Base-by-base conservation (phyloP, 2,888 invertebrate genomes). In the Drosophila pseudotalamancana region DNA sequence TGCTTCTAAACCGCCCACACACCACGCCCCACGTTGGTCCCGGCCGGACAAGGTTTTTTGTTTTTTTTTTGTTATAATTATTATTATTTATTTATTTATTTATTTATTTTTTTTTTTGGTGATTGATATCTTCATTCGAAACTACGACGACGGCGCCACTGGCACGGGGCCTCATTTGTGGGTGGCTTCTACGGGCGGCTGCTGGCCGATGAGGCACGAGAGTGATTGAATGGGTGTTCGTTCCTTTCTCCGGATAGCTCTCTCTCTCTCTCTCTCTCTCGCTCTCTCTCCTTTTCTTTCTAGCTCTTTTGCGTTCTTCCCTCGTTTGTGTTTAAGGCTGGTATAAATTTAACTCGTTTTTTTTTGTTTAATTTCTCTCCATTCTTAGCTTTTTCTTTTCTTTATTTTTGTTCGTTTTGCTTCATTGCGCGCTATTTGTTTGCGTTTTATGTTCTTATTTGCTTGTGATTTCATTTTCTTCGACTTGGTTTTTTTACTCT, bases 321-420 rank as follows among this genome's bases (percentile, higher is more conserved):
- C n/a, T 14, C 39, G 40, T 9, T 6, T 39, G n/a, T 19, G 11
- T 42, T n/a, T 32, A 40, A 27, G 64, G 25, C 67, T 75, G 62
- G 59, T 79, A 66, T 76, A 72, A 76, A 60, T 66, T 84, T 67
- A 87, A 80, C 79, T 87, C 51, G 70, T 80, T 80, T 80, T 80
- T 80, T 80, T 83, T 64, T 57, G 31, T 39, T 62, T 46, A 42
- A 56, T 56, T 61, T 72, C 57, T 32, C 43, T 14, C 27, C 42
- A 27, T 35, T 43, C 51, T 43, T 59, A 51, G 31, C n/a, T 21
- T 46, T 54, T 51, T 5, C 37, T 42, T 51, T 53, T 29, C 18
- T 60, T 66, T 37, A 35, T 12, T 46, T 42, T 39, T 31, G 12
- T 29, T 21, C 42, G 67, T 56, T 71, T 67, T 60, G 51, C 73